Percentiles rank a stretch among this genome's conserved stretches.
These are phyloP conservation scores for Macroramphosus scolopax DNA, from an alignment of 2,797 vertebrate species.

Conservation along the genomic window DNA sequence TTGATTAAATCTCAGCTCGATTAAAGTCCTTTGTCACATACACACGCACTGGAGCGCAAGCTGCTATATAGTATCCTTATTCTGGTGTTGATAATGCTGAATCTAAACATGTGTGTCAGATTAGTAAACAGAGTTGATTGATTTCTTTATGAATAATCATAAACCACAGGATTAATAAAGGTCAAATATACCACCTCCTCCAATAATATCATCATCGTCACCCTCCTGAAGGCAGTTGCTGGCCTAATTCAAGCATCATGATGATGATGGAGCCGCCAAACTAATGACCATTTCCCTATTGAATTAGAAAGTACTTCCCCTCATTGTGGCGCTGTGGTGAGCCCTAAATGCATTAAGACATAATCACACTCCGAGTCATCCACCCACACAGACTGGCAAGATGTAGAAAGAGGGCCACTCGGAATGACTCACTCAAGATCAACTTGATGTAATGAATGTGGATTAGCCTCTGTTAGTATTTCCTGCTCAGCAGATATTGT, in stretches of 20 bases:
- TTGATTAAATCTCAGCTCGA: conserved; percentile 49
- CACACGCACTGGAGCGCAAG: conserved; percentile 13
- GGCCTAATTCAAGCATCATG: conserved; percentile 56
- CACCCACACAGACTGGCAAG: conserved; percentile 42
- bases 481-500: conserved; percentile 18
- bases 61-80: conserved; percentile 3
- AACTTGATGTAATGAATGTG: conserved; percentile 41
- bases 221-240: conserved; percentile 34
- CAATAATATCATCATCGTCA: conserved; percentile 13
- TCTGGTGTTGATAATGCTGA: conserved; percentile 17
- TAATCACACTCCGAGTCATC: conserved; percentile 45
- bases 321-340: conserved; percentile 38
- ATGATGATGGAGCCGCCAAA: conserved; percentile 56
- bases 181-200: conserved; percentile 16
- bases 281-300: conserved; percentile 57
- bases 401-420: conserved; percentile 27
- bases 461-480: conserved; percentile 26
- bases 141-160: conserved; percentile 23
- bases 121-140: conserved; percentile 5
- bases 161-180: conserved; percentile 14
- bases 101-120: too few species aligned
- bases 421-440: conserved; percentile 43
- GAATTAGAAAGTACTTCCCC: conserved; percentile 57
- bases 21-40: conserved; percentile 32
- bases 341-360: conserved; percentile 40